phyloP scores from a whole-genome alignment of 2,888 invertebrate genomes.

The Rutpela maculata region DNA sequence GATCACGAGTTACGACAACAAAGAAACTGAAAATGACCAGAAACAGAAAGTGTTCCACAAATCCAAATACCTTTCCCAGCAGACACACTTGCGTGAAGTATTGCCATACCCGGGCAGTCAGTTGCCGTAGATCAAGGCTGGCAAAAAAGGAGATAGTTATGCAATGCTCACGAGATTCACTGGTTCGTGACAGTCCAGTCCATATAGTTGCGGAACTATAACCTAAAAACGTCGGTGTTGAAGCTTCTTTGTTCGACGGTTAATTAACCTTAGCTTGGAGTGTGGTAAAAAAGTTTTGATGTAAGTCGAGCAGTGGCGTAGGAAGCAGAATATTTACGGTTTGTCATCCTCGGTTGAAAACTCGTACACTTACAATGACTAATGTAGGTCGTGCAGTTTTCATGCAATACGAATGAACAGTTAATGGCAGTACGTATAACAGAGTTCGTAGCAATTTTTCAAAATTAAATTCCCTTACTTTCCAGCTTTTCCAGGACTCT shows the following conservation, averaged over 20 bases:
- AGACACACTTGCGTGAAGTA: conserved; percentile 1
- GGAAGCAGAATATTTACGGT: neutral
- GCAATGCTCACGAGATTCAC: conserved; percentile 12
- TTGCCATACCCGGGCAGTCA: conserved; percentile 23
- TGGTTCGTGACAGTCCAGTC: neutral
- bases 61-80: conserved; percentile 54
- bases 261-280: neutral
- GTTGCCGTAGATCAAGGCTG: conserved; percentile 52
- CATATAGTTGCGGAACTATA: neutral
- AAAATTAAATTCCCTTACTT: too few species aligned
- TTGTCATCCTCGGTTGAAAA: neutral
- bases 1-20: conserved; percentile 40
- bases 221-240: neutral
- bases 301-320: neutral
- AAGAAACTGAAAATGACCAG: conserved; percentile 57
- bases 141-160: conserved; percentile 36
- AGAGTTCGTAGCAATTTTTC: too few species aligned
- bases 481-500: too few species aligned
- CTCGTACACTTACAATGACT: too few species aligned
- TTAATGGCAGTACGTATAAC: too few species aligned
- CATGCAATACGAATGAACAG: too few species aligned
- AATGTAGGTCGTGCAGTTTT: too few species aligned
- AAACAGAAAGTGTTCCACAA: conserved; percentile 64
- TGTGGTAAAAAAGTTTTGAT: neutral
- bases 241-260: neutral